Conservation (phyloP, 2,888 invertebrate genomes). For the Stenchaetothrips biformis region DNA sequence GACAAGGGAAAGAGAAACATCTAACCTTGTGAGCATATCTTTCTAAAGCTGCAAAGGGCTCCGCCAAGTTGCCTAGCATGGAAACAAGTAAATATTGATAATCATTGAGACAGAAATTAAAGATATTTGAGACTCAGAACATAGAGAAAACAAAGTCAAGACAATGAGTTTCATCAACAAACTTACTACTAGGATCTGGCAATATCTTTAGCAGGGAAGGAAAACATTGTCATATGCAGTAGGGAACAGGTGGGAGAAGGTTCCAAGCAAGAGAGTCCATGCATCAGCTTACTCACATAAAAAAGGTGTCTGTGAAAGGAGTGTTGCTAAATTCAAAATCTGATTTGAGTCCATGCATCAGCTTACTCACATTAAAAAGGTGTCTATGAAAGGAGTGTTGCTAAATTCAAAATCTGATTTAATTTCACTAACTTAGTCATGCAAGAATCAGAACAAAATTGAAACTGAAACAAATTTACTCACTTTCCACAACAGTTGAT, state of each 20-base stretch:
- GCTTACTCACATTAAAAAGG: neutral
- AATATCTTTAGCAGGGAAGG: no score
- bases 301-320: neutral
- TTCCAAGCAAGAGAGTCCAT: no score
- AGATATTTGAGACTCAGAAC: no score
- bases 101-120: no score
- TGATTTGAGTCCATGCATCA: no score
- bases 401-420: neutral
- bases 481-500: constrained; percentile 37
- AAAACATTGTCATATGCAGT: no score
- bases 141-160: no score
- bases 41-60: neutral
- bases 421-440: no score
- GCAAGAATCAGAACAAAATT: constrained; percentile 25
- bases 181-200: no score
- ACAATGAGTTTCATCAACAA: no score
- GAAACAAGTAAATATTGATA: neutral
- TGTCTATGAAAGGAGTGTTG: neutral
- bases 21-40: constrained; percentile 11
- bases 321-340: neutral
- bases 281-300: no score
- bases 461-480: constrained; percentile 32
- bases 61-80: constrained; percentile 3
- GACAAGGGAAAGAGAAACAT: neutral
- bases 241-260: no score